Evolutionary conservation across 2,113 vertebrate genomes (phyloP).

Genomic region (Fregata magnificens): DNA sequence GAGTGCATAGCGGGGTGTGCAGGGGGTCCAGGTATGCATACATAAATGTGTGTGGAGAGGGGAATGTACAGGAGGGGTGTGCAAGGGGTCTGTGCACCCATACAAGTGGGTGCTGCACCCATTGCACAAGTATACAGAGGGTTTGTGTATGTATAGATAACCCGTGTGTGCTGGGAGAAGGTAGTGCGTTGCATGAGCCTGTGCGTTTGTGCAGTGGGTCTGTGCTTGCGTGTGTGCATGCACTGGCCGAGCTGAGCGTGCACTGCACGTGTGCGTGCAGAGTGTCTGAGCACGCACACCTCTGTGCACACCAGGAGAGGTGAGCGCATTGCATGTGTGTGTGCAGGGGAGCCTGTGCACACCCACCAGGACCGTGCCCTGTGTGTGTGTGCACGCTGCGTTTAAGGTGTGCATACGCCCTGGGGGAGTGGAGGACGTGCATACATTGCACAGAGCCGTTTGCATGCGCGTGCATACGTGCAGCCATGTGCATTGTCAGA

Average conservation of each 20-base stretch:
- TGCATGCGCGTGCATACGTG: accelerated
- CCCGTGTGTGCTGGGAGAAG: not conserved
- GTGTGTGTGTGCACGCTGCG: accelerated
- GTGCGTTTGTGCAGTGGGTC: too few species aligned
- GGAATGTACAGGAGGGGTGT: too few species aligned
- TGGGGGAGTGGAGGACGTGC: accelerated
- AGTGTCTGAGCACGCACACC: accelerated
- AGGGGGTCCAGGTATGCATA: not conserved
- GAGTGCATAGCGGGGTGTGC: not conserved
- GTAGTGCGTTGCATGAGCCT: accelerated
- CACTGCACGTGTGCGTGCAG: accelerated
- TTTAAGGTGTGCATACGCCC: accelerated
- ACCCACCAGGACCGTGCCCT: accelerated
- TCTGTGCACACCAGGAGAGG: too few species aligned
- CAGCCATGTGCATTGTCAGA: accelerated
- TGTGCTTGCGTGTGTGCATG: accelerated
- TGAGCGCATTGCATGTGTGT: accelerated
- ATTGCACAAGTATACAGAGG: not conserved
- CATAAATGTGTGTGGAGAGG: too few species aligned
- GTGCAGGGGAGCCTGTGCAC: not conserved
- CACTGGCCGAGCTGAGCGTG: too few species aligned
- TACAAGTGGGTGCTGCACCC: not conserved
- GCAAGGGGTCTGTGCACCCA: not conserved
- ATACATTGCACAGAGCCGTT: not conserved
- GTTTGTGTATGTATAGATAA: not conserved